Percentiles rank a stretch among this genome's conserved stretches.
Conservation (phyloP, 2,113 vertebrate species). For the Takifugu flavidus region DNA sequence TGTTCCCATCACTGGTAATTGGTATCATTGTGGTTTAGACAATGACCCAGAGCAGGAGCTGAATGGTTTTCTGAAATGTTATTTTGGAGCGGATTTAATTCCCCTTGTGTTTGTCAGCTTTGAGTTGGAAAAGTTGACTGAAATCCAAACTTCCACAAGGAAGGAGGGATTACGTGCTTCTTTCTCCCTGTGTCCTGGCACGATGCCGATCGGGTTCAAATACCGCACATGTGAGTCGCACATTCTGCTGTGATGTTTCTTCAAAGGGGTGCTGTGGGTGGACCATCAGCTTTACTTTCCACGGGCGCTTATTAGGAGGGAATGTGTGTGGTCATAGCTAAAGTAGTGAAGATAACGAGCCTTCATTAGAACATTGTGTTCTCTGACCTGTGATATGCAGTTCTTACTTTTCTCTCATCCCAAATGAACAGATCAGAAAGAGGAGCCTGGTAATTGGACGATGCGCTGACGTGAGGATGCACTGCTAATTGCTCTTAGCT, state of each 20-base stretch:
- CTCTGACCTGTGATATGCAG: conserved; percentile 22
- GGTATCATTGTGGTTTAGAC: too few species aligned
- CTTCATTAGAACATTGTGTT: conserved; percentile 11
- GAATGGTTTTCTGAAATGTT: too few species aligned
- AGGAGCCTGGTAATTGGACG: conserved; percentile 25
- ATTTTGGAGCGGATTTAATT: too few species aligned
- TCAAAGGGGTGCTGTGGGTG: background rate
- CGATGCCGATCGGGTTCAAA: too few species aligned
- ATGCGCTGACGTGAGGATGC: conserved; percentile 34
- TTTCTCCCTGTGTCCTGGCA: too few species aligned
- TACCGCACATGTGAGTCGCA: background rate
- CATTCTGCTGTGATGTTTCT: background rate
- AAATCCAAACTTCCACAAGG: too few species aligned
- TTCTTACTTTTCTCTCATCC: background rate
- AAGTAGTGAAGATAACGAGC: conserved; percentile 21
- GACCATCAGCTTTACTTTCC: background rate
- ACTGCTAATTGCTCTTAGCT: conserved; percentile 25
- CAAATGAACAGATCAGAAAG: conserved; percentile 17
- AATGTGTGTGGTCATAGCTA: background rate
- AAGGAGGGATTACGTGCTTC: too few species aligned
- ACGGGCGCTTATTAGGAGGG: too few species aligned
- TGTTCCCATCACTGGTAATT: too few species aligned
- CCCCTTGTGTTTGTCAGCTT: too few species aligned
- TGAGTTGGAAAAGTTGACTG: too few species aligned
- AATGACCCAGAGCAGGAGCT: too few species aligned